phyloP scores from a whole-genome alignment of 2,113 vertebrate genomes.

The Petaurus breviceps region DNA sequence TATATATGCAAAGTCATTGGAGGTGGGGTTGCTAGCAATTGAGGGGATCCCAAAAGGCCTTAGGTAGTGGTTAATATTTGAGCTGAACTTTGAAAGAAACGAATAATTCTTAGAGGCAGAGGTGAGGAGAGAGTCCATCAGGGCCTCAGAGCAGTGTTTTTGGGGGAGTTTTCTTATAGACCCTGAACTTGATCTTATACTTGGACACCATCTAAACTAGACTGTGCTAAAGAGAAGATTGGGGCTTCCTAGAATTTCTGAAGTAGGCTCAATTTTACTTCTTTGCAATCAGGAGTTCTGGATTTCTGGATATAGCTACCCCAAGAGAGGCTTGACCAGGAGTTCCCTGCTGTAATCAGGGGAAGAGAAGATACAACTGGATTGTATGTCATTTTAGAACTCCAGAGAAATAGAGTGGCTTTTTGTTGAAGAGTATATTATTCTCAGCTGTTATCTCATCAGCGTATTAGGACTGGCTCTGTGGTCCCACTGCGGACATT shows the following conservation, averaged over 20 bases:
- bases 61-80: not conserved
- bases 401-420: not conserved
- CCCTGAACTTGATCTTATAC: not conserved
- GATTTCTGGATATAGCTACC: not conserved
- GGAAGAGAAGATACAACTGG: not conserved
- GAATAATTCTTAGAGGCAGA: not conserved
- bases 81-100: not conserved
- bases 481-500: not conserved
- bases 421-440: not conserved
- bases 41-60: not conserved
- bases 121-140: not conserved
- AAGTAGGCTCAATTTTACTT: not conserved
- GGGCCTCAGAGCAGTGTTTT: not conserved
- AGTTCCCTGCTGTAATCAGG: not conserved
- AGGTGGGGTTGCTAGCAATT: not conserved
- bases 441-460: not conserved
- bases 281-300: not conserved
- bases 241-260: not conserved
- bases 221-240: not conserved
- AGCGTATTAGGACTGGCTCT: not conserved
- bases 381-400: not conserved
- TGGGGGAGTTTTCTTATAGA: not conserved
- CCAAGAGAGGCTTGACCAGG: not conserved
- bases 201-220: not conserved
- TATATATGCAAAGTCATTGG: not conserved